These are phyloP conservation scores for Periophthalmus modestus DNA, from an alignment of 2,113 vertebrate genomes.

Conservation along the genomic window DNA sequence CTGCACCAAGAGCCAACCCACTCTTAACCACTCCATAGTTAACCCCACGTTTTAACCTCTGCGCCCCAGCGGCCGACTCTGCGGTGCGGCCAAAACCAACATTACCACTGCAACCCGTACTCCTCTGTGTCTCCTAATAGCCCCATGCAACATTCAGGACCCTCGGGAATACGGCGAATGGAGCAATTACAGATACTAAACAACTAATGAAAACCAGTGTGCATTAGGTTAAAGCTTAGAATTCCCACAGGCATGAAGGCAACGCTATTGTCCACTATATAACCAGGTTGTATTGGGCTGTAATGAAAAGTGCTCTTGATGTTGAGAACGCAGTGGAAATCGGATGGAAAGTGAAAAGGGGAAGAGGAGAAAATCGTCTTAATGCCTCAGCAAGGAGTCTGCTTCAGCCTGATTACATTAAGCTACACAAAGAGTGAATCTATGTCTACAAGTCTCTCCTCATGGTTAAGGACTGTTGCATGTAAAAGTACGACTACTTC, in stretches of 20 bases:
- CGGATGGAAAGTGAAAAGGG: slow-evolving; percentile 9
- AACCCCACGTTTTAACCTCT: slow-evolving; percentile 13
- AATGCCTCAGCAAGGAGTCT: slow-evolving; percentile 26
- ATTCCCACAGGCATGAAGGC: not conserved
- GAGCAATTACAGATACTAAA: slow-evolving; percentile 6
- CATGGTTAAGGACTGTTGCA: not conserved
- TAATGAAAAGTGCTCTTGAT: slow-evolving; percentile 23
- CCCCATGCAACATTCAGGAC: slow-evolving; percentile 33
- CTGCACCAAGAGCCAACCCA: slow-evolving; percentile 13
- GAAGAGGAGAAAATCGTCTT: not conserved
- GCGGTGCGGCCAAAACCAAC: not conserved
- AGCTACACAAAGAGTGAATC: slow-evolving; percentile 18
- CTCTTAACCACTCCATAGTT: slow-evolving; percentile 15
- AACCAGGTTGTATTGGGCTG: not conserved
- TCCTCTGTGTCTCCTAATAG: slow-evolving; percentile 4
- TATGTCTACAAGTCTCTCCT: not conserved
- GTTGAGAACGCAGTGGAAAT: slow-evolving; percentile 31
- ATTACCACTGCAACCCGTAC: slow-evolving; percentile 8
- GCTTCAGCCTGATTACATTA: slow-evolving; percentile 20
- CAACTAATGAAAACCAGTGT: slow-evolving; percentile 22
- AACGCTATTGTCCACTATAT: not conserved
- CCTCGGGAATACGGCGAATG: not conserved
- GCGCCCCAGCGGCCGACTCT: not conserved
- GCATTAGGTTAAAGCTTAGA: not conserved
- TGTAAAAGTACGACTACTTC: too few species aligned